Evolutionary conservation across 2,113 vertebrate species (phyloP).

Genomic region (Dromaius novaehollandiae): DNA sequence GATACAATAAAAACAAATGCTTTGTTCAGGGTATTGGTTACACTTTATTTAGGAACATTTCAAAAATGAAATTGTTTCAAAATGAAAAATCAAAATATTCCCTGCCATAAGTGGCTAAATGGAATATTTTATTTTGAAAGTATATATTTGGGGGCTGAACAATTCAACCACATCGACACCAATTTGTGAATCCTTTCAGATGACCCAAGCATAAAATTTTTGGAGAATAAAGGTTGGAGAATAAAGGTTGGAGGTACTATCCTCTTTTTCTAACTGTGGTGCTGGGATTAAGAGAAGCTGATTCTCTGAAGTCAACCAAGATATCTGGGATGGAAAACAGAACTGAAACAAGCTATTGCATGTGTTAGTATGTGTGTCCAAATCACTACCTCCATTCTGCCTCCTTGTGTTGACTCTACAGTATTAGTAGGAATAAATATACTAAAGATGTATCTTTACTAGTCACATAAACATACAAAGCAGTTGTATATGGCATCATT

Average conservation of each 20-base stretch:
- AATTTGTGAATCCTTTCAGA: background rate
- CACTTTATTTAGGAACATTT: background rate
- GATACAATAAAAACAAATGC: background rate
- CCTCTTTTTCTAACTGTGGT: background rate
- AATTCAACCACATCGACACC: background rate
- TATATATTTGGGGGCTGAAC: background rate
- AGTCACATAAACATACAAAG: background rate
- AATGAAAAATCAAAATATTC: background rate
- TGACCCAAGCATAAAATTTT: background rate
- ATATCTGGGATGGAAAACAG: background rate
- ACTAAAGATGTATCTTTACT: background rate
- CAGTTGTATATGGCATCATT: background rate
- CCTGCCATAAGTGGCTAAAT: background rate
- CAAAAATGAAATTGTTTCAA: background rate
- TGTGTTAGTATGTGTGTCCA: background rate
- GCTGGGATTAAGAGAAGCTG: background rate
- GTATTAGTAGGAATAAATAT: background rate
- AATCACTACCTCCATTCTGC: constrained; percentile 7
- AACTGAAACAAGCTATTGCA: background rate
- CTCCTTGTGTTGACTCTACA: constrained; percentile 36
- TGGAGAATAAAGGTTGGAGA: background rate
- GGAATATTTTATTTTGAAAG: background rate
- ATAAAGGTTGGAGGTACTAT: background rate
- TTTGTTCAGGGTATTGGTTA: background rate
- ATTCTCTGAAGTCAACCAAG: background rate